Evolutionary conservation across 2,888 invertebrate species (phyloP), one percentile per base, ranked within the genome.

Genomic region (Volucella bombylans): DNA sequence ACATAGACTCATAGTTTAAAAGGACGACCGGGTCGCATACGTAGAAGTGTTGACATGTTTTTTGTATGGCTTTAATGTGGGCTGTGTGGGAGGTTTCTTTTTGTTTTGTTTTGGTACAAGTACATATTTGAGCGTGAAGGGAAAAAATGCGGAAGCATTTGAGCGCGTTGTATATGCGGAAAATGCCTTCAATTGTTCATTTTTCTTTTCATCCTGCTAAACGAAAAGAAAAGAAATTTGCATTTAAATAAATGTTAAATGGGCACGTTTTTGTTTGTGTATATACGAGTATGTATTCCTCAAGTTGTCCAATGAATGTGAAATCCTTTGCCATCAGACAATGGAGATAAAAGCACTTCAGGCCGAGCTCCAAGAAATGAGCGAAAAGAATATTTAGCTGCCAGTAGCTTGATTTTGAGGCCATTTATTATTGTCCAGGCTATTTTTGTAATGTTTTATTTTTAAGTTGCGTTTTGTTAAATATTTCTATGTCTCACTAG

Each of bases 1-100:
- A 79, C 74, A 67, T 74, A 80, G 79, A 79, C 74, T 71, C 80
- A 80, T 80, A 80, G 83, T 65, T 80, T 47, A 83, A 80, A 83
- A 65, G 74, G 74, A 49, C 68, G 69, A 80, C 54, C 50, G 41
- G 49, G 50, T 38, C 39, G 31, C 67, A 14, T 11, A 55, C 31
- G 3, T 18, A 50, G 8, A n/a, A 43, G 55, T 39, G 62, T 52
- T 82, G 52, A 73, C 61, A 6, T 31, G 31, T 31, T 31, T 74
- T 72, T 65, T 52, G 11, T 54, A 39, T 69, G 71, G 15, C 55
- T 78, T 73, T 83, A 79, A 79, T 74, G 73, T 69, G 79, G 82
- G 79, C 59, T 69, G 62, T 57, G 74, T 45, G 45, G 41, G 12
- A 49, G 68, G 15, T 43, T 64, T 68, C 64, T 73, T 67, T 18